Conservation (phyloP, 1,140 invertebrate genomes). For the Stratiolaelaps scimitus region DNA sequence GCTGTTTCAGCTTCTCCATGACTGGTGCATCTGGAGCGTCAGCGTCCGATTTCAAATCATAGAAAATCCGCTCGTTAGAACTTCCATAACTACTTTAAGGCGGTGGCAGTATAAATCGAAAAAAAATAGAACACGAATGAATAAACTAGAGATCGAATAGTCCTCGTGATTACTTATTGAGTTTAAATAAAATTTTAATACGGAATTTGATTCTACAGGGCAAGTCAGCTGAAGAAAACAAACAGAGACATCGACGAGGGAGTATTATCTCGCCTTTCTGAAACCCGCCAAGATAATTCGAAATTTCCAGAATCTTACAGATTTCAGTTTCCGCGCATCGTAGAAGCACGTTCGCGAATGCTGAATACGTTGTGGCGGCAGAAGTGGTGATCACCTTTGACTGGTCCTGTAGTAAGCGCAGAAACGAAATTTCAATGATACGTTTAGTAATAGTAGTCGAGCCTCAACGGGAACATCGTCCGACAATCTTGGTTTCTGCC, state of each 20-base stretch:
- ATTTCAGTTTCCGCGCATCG: constrained; percentile 32
- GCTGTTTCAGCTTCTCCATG: constrained; percentile 59
- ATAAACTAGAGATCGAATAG: no score
- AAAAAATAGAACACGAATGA: constrained; percentile 30
- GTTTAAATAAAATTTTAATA: no score
- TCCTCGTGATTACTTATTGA: no score
- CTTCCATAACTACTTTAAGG: constrained; percentile 16
- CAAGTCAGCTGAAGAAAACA: no score
- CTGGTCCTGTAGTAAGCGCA: not conserved
- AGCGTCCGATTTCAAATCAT: constrained; percentile 4
- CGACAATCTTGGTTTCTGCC: not conserved
- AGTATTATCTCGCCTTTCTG: no score
- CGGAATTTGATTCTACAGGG: no score
- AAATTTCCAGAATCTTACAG: constrained; percentile 34
- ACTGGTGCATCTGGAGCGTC: constrained; percentile 42
- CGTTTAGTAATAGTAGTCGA: not conserved
- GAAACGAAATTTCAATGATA: not conserved
- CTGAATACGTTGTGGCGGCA: not conserved
- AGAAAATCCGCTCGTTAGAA: not conserved
- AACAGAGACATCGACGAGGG: no score
- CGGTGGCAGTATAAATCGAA: not conserved
- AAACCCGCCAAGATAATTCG: no score
- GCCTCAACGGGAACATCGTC: not conserved
- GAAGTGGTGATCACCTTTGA: constrained; percentile 20
- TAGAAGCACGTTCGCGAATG: constrained; percentile 4